These are phyloP conservation scores for Clarias batrachus DNA, from an alignment of 2,113 vertebrate species.

Conservation along the genomic window DNA sequence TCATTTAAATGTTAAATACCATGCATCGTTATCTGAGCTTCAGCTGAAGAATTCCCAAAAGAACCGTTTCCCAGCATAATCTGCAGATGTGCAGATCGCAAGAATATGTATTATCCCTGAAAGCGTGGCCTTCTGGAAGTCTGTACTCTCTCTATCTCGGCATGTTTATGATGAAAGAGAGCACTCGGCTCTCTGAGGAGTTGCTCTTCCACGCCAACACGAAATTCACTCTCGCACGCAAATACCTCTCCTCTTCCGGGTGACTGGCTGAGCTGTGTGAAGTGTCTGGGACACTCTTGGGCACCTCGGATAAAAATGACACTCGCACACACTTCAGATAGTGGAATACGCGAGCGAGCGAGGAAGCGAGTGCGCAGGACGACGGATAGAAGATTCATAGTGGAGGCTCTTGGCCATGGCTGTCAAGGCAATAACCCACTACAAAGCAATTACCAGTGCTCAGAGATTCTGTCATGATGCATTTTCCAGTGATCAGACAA, in stretches of 20 bases:
- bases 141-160: neutral
- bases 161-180: slow-evolving; percentile 20
- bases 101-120: neutral
- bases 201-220: neutral
- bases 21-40: neutral
- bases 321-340: neutral
- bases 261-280: slow-evolving; percentile 21
- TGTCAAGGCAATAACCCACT: slow-evolving; percentile 29
- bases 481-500: slow-evolving; percentile 17
- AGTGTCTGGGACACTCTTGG: slow-evolving; percentile 2
- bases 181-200: neutral
- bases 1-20: neutral
- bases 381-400: neutral
- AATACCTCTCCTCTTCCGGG: slow-evolving; percentile 11
- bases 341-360: neutral
- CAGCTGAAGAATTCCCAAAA: neutral
- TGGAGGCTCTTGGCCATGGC: slow-evolving; percentile 8
- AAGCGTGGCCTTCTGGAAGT: neutral
- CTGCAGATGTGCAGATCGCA: neutral
- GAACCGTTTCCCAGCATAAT: neutral
- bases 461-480: slow-evolving; percentile 4
- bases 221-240: neutral
- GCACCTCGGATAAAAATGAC: slow-evolving; percentile 19
- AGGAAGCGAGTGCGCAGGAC: neutral
- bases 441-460: slow-evolving; percentile 21